phyloP scores from a whole-genome alignment of 2,797 vertebrate species.

The Enteromius trimaculatus region DNA sequence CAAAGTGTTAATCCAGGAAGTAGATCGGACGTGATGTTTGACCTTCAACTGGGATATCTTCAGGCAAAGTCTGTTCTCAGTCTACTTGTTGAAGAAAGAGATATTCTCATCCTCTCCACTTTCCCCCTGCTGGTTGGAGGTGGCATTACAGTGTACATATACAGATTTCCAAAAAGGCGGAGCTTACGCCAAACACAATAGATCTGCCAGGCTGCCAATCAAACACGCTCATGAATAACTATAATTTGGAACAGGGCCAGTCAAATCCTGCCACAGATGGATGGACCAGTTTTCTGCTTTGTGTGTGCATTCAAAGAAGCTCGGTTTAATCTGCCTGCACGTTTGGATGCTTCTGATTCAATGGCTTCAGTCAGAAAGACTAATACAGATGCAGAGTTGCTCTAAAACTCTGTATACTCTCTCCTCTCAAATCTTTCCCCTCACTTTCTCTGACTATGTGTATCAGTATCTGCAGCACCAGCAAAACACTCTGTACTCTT shows the following conservation, averaged over 20 bases:
- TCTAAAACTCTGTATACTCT: slow-evolving; percentile 81
- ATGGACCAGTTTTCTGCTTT: slow-evolving; percentile 42
- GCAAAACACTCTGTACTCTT: slow-evolving; percentile 48
- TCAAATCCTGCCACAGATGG: slow-evolving; percentile 38
- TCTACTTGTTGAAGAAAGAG: slow-evolving; percentile 9
- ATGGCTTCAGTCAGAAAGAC: slow-evolving; percentile 24
- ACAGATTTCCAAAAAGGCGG: slow-evolving; percentile 33
- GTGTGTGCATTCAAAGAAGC: slow-evolving; percentile 33
- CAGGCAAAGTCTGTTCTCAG: slow-evolving; percentile 13
- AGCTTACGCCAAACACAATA: slow-evolving; percentile 72
- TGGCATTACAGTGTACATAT: slow-evolving; percentile 46
- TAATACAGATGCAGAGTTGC: slow-evolving; percentile 14
- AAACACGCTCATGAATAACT: slow-evolving; percentile 38
- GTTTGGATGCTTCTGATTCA: slow-evolving; percentile 19
- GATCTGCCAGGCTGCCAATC: slow-evolving; percentile 48
- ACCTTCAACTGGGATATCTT: slow-evolving; percentile 28
- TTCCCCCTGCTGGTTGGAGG: slow-evolving; percentile 47
- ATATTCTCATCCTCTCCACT: slow-evolving; percentile 20
- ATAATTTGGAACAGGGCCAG: slow-evolving; percentile 3
- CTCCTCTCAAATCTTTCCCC: slow-evolving; percentile 75
- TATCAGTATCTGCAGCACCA: slow-evolving; percentile 55
- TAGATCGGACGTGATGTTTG: slow-evolving; percentile 15
- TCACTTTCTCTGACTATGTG: slow-evolving; percentile 27
- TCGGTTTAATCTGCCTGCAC: slow-evolving; percentile 12
- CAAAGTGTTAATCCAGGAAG: slow-evolving; percentile 9